Conservation (phyloP, 2,888 invertebrate genomes). For the Agrotis ipsilon region DNA sequence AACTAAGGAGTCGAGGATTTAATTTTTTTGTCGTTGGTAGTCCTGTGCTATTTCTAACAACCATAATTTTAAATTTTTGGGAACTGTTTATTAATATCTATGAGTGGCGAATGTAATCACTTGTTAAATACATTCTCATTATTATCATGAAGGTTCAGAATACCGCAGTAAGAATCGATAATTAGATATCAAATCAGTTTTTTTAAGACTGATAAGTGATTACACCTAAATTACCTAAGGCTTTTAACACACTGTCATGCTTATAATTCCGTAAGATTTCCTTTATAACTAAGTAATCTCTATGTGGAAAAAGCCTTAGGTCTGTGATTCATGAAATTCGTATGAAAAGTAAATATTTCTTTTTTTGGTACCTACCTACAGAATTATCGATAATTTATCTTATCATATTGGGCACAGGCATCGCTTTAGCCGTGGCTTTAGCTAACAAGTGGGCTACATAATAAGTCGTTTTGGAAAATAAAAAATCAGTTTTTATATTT, state of each 20-base stretch:
- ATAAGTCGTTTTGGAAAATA: slow-evolving; percentile 49
- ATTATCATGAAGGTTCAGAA: slow-evolving; percentile 17
- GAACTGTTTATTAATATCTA: too few species aligned
- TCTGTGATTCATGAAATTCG: slow-evolving; percentile 35
- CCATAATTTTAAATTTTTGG: too few species aligned
- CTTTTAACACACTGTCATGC: slow-evolving; percentile 3
- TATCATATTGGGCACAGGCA: slow-evolving; percentile 48
- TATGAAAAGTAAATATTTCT: slow-evolving; percentile 35
- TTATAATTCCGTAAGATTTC: slow-evolving; percentile 10
- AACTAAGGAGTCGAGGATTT: too few species aligned
- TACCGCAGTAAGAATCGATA: slow-evolving; percentile 11
- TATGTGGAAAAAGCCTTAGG: slow-evolving; percentile 23
- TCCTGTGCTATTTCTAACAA: too few species aligned
- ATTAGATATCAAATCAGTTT: slow-evolving; percentile 42
- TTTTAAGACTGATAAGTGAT: slow-evolving; percentile 18
- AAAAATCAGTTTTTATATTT: slow-evolving; percentile 47
- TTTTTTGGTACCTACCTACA: slow-evolving; percentile 21
- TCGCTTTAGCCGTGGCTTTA: slow-evolving; percentile 42
- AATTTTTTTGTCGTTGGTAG: too few species aligned
- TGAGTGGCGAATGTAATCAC: too few species aligned
- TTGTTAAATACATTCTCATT: not conserved
- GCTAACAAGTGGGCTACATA: slow-evolving; percentile 50
- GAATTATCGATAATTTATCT: slow-evolving; percentile 65
- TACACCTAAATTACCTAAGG: slow-evolving; percentile 7
- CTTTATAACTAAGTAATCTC: not conserved